A percentile compares a stretch with the other conserved stretches of the same genome.
Evolutionary conservation across 2,113 vertebrate species (phyloP).

Genomic region (Bos indicus): DNA sequence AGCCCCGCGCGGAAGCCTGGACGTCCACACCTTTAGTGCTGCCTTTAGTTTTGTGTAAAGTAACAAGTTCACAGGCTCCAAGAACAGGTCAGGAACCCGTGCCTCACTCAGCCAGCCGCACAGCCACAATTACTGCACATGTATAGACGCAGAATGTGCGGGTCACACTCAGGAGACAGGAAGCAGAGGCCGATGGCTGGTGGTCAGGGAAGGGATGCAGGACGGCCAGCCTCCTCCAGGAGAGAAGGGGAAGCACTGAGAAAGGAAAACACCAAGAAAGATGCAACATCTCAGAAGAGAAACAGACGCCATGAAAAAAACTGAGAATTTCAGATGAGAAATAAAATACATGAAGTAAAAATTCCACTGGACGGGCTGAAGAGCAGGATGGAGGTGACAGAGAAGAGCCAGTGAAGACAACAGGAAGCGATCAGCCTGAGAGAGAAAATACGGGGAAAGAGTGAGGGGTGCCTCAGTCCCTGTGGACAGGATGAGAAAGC

Average conservation of each 20-base stretch:
- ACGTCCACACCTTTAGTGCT: no score
- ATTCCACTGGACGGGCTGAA: not conserved
- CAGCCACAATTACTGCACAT: no score
- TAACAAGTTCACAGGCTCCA: not conserved
- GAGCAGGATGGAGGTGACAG: not conserved
- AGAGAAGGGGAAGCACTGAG: not conserved
- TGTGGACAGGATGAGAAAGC: not conserved
- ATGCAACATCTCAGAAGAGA: not conserved
- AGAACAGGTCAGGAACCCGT: not conserved
- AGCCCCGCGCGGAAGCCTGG: accelerated
- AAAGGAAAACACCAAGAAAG: not conserved
- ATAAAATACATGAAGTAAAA: not conserved
- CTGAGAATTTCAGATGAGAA: not conserved
- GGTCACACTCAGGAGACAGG: not conserved
- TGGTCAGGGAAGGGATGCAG: not conserved
- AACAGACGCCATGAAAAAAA: not conserved
- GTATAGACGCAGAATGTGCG: not conserved
- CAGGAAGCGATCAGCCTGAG: not conserved
- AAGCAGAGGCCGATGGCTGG: not conserved
- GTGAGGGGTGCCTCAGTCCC: not conserved
- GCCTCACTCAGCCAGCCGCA: not conserved
- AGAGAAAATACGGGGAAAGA: not conserved
- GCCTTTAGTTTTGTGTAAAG: not conserved
- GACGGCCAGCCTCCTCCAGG: not conserved
- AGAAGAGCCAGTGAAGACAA: not conserved